Conservation (phyloP, 1,140 invertebrate genomes). For the Pachypsylla venusta region DNA sequence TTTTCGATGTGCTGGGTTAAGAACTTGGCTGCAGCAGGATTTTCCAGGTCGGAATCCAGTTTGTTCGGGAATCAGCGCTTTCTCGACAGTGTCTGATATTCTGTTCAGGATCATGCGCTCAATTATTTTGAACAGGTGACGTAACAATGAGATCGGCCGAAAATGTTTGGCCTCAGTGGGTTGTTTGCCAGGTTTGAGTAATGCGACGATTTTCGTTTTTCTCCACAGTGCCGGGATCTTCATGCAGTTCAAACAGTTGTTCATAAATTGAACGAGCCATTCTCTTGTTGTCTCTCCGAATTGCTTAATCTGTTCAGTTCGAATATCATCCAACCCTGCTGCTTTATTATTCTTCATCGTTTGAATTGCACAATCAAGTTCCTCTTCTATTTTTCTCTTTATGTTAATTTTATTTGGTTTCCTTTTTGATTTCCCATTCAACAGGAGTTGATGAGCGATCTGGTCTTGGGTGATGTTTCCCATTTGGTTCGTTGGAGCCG, state of each 20-base stretch:
- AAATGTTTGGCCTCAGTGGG: conserved; percentile 16
- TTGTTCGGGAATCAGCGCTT: conserved; percentile 14
- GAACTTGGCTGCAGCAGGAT: conserved; percentile 13
- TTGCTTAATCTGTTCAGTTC: neutral
- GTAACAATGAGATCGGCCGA: conserved; percentile 16
- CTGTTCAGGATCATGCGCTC: conserved; percentile 18
- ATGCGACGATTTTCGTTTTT: conserved; percentile 15
- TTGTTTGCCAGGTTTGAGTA: conserved; percentile 17
- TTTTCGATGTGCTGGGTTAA: conserved; percentile 17
- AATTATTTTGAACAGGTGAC: conserved; percentile 17
- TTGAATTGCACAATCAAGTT: neutral
- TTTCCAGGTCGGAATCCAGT: conserved; percentile 14
- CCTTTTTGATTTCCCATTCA: neutral
- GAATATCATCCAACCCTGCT: neutral
- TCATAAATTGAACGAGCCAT: neutral
- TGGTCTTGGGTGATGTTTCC: conserved; percentile 10
- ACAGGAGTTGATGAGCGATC: conserved; percentile 11
- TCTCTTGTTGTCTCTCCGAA: conserved; percentile 3
- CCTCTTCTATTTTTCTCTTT: neutral
- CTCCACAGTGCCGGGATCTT: conserved; percentile 15
- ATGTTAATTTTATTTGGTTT: conserved; percentile 10
- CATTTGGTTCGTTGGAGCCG: neutral
- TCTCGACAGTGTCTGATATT: conserved; percentile 6
- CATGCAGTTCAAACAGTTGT: conserved; percentile 7
- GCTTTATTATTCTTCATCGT: conserved; percentile 11